A percentile compares a stretch with the other conserved stretches of the same genome.
phyloP scores from a whole-genome alignment of 2,797 vertebrate genomes.

The Rhinogobio ventralis region DNA sequence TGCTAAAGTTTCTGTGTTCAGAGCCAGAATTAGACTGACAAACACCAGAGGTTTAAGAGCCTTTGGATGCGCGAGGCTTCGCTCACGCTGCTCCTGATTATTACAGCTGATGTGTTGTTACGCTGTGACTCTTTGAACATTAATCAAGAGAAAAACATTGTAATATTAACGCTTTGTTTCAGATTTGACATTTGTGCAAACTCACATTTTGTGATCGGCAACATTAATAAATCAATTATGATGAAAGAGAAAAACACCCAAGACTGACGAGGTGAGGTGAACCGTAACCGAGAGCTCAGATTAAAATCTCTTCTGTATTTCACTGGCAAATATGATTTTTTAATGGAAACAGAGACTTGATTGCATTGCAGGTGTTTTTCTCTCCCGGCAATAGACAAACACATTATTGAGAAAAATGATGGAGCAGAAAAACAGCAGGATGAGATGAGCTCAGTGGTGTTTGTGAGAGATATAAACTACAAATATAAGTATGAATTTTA shows the following conservation, averaged over 20 bases:
- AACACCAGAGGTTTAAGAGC: background rate
- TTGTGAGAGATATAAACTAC: background rate
- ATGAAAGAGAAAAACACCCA: conserved; percentile 28
- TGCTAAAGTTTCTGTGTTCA: background rate
- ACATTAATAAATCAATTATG: conserved; percentile 41
- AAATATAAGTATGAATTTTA: background rate
- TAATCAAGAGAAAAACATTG: conserved; percentile 20
- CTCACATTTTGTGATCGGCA: background rate
- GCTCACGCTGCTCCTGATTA: conserved; percentile 2
- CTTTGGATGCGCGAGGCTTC: background rate
- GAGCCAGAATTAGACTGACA: conserved; percentile 27
- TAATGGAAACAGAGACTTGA: conserved; percentile 51
- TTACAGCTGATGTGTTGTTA: conserved; percentile 5
- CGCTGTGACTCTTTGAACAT: conserved; percentile 8
- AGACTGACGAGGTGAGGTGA: conserved; percentile 13
- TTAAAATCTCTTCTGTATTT: conserved; percentile 48
- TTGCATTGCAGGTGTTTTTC: too few relatives aligned
- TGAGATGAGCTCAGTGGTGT: background rate
- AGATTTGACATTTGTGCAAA: conserved; percentile 21
- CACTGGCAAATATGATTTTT: conserved; percentile 51
- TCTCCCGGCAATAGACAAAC: conserved; percentile 20
- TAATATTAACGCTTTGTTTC: conserved; percentile 10
- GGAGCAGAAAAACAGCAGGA: conserved; percentile 16
- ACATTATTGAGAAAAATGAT: conserved; percentile 28
- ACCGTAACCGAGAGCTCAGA: conserved; percentile 22